Evolutionary conservation across 2,797 vertebrate genomes (phyloP).

Genomic region (Enteromius thamalakanensis): DNA sequence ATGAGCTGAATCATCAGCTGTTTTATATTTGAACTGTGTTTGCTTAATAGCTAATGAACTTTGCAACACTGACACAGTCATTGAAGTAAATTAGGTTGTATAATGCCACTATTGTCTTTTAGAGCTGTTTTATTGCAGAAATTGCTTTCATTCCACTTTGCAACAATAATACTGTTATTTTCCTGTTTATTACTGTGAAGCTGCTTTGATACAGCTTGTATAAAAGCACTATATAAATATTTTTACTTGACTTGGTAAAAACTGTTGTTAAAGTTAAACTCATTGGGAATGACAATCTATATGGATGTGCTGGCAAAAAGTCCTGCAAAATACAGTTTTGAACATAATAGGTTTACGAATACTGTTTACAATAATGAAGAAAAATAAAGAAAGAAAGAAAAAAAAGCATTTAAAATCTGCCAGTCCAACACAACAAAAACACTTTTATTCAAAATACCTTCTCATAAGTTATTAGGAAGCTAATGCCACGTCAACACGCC

Average conservation of each 20-base stretch:
- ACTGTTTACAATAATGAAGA: no score
- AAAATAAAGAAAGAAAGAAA: not conserved
- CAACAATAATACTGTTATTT: not conserved
- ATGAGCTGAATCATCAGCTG: not conserved
- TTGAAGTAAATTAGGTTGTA: not conserved
- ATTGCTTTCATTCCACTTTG: not conserved
- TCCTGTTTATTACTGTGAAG: not conserved
- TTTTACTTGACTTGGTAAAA: not conserved
- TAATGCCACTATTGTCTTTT: not conserved
- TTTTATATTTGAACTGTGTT: not conserved
- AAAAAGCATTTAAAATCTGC: not conserved
- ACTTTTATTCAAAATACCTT: not conserved
- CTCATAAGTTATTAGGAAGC: not conserved
- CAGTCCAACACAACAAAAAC: not conserved
- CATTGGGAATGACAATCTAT: not conserved
- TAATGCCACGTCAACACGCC: constrained; percentile 24
- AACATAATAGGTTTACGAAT: no score
- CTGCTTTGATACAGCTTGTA: not conserved
- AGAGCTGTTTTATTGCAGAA: not conserved
- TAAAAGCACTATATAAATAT: not conserved
- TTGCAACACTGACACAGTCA: not conserved
- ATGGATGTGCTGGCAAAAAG: not conserved
- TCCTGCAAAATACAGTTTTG: not conserved
- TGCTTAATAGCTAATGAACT: not conserved
- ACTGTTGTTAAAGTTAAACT: not conserved